Evolutionary conservation across 1,140 invertebrate species (phyloP), one percentile per base, ranked within the genome.

Genomic region (Zaprionus ghesquierei): DNA sequence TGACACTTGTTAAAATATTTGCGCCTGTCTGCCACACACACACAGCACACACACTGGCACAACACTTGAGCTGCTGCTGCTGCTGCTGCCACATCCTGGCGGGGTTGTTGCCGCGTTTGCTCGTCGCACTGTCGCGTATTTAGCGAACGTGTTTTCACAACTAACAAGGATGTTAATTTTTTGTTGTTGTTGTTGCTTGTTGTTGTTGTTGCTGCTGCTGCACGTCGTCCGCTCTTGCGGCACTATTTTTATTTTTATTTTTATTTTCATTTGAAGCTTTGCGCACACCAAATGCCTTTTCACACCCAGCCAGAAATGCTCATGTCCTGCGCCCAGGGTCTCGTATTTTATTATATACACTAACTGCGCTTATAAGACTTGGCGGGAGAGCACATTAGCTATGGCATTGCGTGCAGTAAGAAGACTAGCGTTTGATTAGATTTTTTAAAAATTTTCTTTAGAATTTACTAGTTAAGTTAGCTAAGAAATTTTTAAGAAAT

Each of bases 1-100:
- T 90, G 87, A 90, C 87, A 90, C 87, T 90, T 90, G 87, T 90
- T 90, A 90, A 89, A 90, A 90, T 90, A 90, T 90, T 90, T 90
- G 89, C 87, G 84, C 76, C 75, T 82, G 79, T 82, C 71, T 78
- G 74, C 53, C 63, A 77, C 81, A 84, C 53, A 73, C 66, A 63
- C 46, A 55, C 66, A 54, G 49, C 62, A 60, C 33, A 63, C 58
- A 60, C 55, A 27, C 13, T n/a, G 23, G 27, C 58, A 31, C 44
- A 59, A 49, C 66, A 72, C 70, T 73, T 73, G 75, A 71, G 82
- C 59, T 60, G 31, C 44, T 35, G 13, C 53, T 22, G 38, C n/a
- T 44, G 29, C 29, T 65, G 60, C 31, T 61, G 49, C 18, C 41
- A 46, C 9, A 65, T 82, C 77, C 73, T 70, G 54, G 41, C 35